Conservation (phyloP, 1,140 invertebrate species). For the Orussus abietinus region DNA sequence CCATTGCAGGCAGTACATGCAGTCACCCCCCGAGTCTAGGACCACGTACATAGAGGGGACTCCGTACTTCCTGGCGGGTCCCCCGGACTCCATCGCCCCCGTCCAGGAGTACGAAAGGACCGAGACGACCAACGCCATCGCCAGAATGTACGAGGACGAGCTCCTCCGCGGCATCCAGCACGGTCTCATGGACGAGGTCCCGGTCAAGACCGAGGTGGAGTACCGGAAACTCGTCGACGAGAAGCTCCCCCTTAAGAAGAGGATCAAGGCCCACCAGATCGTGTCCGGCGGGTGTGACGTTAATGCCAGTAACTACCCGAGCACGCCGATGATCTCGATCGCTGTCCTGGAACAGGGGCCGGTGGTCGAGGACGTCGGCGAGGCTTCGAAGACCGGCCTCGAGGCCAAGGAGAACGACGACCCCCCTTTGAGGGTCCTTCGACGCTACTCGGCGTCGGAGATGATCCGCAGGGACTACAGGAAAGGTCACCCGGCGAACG, state of each 20-base stretch:
- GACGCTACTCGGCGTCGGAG: conserved; percentile 15
- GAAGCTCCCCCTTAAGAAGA: conserved; percentile 45
- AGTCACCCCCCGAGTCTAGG: conserved; percentile 32
- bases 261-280: conserved; percentile 38
- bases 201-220: conserved; percentile 23
- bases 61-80: conserved; percentile 37
- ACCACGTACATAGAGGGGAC: conserved; percentile 31
- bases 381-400: no score
- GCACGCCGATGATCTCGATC: conserved; percentile 38
- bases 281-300: conserved; percentile 25
- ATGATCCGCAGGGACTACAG: conserved; percentile 26
- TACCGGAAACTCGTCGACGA: conserved; percentile 25
- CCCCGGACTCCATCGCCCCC: conserved; percentile 29
- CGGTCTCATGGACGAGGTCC: conserved; percentile 20
- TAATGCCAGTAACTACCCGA: conserved; percentile 28
- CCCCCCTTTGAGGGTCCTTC: conserved; percentile 13
- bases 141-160: conserved; percentile 35
- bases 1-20: conserved; percentile 38
- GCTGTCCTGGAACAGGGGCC: no score
- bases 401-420: conserved; percentile 11
- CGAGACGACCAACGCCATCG: conserved; percentile 27
- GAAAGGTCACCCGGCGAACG: conserved; percentile 22
- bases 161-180: conserved; percentile 19
- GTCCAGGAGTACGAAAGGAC: conserved; percentile 34
- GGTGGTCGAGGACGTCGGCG: no score